phyloP scores from a whole-genome alignment of 2,797 vertebrate genomes.

The Schizopygopsis pylzovi region DNA sequence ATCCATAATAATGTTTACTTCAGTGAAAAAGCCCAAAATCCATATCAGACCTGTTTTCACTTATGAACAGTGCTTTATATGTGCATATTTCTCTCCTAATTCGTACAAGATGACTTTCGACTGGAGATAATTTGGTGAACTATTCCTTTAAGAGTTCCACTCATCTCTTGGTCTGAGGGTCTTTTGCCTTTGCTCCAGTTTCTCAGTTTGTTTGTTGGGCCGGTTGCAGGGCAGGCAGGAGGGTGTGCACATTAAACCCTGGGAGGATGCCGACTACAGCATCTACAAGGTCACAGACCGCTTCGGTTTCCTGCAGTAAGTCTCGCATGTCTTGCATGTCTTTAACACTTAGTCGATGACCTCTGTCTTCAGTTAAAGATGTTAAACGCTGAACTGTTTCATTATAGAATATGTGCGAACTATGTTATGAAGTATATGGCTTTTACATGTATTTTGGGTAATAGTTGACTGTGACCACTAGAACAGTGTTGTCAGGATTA shows the following conservation, averaged over 20 bases:
- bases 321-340: constrained; percentile 42
- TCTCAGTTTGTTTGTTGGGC: constrained; percentile 52
- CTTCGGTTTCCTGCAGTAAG: constrained; percentile 93
- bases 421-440: background rate
- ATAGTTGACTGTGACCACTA: background rate
- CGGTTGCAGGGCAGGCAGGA: constrained; percentile 84
- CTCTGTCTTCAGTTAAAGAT: background rate
- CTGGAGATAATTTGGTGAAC: background rate
- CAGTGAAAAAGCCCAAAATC: background rate
- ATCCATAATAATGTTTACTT: too few species aligned
- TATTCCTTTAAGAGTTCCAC: background rate
- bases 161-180: constrained; percentile 27
- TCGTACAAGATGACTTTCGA: background rate
- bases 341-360: constrained; percentile 19
- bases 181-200: constrained; percentile 51
- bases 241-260: constrained; percentile 84
- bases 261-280: constrained; percentile 89
- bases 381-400: background rate
- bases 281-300: constrained; percentile 90
- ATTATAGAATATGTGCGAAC: background rate
- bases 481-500: background rate
- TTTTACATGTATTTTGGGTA: background rate
- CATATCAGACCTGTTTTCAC: background rate
- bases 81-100: background rate
- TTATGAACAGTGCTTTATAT: background rate